Evolutionary conservation across 2,797 vertebrate species (phyloP).

Genomic region (Coccyzus lansbergi): DNA sequence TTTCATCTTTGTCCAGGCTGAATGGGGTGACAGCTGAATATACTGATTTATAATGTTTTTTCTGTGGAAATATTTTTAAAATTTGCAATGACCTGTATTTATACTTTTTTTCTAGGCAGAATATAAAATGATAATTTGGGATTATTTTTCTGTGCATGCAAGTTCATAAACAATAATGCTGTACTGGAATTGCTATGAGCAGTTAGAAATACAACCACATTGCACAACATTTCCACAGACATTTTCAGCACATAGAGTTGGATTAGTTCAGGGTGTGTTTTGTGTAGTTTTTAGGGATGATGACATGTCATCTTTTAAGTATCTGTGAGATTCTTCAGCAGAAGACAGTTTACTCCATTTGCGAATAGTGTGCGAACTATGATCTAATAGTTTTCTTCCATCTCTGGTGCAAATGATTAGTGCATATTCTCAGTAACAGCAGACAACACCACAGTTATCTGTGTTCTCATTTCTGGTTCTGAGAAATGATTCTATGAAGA

Average conservation of each 20-base stretch:
- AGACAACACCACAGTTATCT: background rate
- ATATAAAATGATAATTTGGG: background rate
- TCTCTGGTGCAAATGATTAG: background rate
- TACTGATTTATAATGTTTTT: background rate
- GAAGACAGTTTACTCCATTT: constrained; percentile 8
- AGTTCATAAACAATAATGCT: background rate
- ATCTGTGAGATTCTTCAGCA: background rate
- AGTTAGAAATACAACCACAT: background rate
- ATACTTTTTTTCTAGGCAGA: background rate
- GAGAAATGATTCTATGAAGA: background rate
- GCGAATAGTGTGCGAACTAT: constrained; percentile 15
- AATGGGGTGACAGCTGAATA: background rate
- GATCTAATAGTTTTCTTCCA: constrained; percentile 20
- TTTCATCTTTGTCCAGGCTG: background rate
- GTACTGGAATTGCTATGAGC: background rate
- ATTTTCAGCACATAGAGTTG: background rate
- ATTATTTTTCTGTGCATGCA: background rate
- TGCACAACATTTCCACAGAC: background rate
- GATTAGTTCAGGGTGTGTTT: background rate
- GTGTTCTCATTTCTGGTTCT: background rate
- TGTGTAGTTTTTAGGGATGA: background rate
- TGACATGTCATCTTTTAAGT: background rate
- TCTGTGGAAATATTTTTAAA: background rate
- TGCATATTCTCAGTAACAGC: background rate
- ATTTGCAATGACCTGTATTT: background rate